Evolutionary conservation across 2,888 invertebrate species (phyloP).

Genomic region (Acrobasis suavella): DNA sequence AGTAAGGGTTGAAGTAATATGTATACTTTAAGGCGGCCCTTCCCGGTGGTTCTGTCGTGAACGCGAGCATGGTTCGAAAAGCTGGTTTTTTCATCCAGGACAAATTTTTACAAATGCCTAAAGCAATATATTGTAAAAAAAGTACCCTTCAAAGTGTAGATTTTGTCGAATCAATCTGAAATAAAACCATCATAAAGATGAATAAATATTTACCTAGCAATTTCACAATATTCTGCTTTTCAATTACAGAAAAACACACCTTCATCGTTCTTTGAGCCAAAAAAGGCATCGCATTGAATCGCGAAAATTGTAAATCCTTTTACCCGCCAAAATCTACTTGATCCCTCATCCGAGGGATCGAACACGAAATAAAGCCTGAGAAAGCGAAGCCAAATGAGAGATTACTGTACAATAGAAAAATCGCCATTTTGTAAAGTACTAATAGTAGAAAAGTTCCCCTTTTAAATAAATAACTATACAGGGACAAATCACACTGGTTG

Average conservation of each 20-base stretch:
- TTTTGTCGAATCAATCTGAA: too few species aligned
- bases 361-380: conserved; percentile 21
- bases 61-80: too few species aligned
- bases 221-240: neutral
- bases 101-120: too few species aligned
- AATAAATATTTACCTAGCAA: neutral
- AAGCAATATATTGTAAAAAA: too few species aligned
- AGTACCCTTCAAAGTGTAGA: too few species aligned
- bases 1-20: too few species aligned
- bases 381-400: conserved; percentile 25
- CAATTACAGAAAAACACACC: conserved; percentile 5
- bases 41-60: too few species aligned
- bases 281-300: conserved; percentile 2
- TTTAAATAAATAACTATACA: too few species aligned
- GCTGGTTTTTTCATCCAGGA: too few species aligned
- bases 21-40: too few species aligned
- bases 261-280: conserved; percentile 4
- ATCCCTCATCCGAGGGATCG: conserved; percentile 18
- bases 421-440: conserved; percentile 35
- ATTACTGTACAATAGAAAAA: conserved; percentile 42
- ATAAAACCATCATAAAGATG: too few species aligned
- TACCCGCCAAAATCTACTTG: conserved; percentile 15
- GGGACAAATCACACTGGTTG: too few species aligned
- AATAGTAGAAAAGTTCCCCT: neutral
- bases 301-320: conserved; percentile 12